Base-by-base conservation (phyloP, 2,888 invertebrate genomes). In the Fabriciana adippe region DNA sequence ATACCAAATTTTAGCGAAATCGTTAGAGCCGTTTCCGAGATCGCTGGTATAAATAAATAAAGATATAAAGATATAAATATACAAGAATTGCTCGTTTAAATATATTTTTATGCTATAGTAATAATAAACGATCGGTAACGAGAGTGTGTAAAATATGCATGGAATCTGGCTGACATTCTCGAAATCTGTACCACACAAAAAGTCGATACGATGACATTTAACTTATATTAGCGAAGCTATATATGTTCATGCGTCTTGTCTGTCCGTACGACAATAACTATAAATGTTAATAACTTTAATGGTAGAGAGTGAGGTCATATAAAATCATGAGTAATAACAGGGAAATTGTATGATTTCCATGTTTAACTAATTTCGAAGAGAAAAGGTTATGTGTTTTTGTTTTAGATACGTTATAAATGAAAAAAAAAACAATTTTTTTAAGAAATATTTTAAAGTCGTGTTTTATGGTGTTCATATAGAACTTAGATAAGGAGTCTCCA, bases 161-260 rank as follows among this genome's bases (percentile, higher is more conserved):
- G 66, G 71, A 68, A 71, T 71, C 66, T 64, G 45, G 71, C 31
- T 74, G 78, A 75, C 77, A 79, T 79, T 79, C 74, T 68, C 64
- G 13, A 74, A 76, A 79, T 75, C 73, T 76, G 75, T 75, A 76
- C 73, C 75, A 72, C 72, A 64, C 55, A 56, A 67, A 74, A 78
- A 76, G 26, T 63, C 56, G 62, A 69, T 50, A 62, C 55, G 68
- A 72, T 79, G 79, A 76, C 79, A 80, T 81, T 81, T 78, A 75
- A 6, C 18, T 51, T 48, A 14, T 14, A 26, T 50, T 4, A 3
- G n/a, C 50, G 16, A 47, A 55, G 1, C 26, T 3, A 13, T 31
- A 56, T 47, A 51, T 41, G n/a, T 18, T 35, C 35, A 62, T 18
- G 16, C n/a, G 15, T 35, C 16, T 26, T 35, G 56, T 67, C 51